Conservation (phyloP, 2,888 invertebrate species). For the Eurois occulta region DNA sequence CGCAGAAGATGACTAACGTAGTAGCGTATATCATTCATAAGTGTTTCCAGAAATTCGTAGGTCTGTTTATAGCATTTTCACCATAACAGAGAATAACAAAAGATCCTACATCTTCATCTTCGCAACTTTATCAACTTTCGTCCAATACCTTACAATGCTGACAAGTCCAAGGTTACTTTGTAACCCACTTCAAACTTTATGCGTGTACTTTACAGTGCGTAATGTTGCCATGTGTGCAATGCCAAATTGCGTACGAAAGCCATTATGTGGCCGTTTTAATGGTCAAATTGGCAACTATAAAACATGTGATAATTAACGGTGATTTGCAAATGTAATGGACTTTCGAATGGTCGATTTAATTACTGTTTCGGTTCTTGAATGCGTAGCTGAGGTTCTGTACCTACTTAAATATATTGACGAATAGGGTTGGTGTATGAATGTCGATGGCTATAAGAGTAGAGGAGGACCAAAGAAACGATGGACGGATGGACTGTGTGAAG, state of each 20-base stretch:
- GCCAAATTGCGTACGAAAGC: constrained; percentile 43
- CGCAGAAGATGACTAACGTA: background rate
- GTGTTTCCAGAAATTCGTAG: background rate
- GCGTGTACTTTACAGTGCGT: constrained; percentile 48
- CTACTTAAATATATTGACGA: background rate
- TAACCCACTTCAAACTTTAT: constrained; percentile 34
- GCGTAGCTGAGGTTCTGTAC: background rate
- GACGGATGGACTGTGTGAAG: background rate
- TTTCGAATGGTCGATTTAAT: constrained; percentile 34
- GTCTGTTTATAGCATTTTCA: constrained; percentile 1
- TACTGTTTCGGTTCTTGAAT: constrained; percentile 19
- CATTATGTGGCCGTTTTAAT: constrained; percentile 51
- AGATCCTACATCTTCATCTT: background rate
- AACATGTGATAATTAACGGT: constrained; percentile 49
- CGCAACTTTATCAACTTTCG: background rate
- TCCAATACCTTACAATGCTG: background rate
- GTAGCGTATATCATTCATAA: too few relatives aligned
- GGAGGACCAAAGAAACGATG: background rate
- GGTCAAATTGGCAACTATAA: constrained; percentile 40
- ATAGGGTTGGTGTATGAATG: background rate
- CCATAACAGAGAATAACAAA: background rate
- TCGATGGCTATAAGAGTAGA: too few relatives aligned
- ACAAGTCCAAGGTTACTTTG: constrained; percentile 37
- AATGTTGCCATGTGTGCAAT: constrained; percentile 47
- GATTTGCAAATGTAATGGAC: constrained; percentile 40